phyloP scores from a whole-genome alignment of 2,113 vertebrate species.

The Prunella himalayana region DNA sequence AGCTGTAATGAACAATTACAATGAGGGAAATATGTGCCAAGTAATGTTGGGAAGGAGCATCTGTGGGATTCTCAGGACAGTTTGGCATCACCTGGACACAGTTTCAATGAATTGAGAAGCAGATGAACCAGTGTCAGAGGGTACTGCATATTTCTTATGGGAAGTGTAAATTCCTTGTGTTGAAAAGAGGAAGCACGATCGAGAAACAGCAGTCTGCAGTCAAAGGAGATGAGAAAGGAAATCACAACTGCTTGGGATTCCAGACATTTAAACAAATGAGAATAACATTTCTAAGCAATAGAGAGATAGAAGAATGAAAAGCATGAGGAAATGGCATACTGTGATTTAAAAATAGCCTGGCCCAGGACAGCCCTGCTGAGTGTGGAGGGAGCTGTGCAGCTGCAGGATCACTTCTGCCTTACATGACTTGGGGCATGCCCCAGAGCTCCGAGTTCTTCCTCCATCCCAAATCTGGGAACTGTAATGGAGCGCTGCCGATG shows the following conservation, averaged over 20 bases:
- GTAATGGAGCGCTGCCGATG: background rate
- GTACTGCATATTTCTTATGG: background rate
- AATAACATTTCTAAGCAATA: slow-evolving; percentile 26
- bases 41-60: background rate
- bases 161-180: background rate
- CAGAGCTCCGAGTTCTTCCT: background rate
- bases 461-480: background rate
- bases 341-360: slow-evolving; percentile 47
- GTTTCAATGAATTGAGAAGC: background rate
- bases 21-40: background rate
- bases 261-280: slow-evolving; percentile 20
- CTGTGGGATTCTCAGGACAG: background rate
- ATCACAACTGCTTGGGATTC: background rate
- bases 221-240: background rate
- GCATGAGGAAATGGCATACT: slow-evolving; percentile 44
- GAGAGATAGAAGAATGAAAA: slow-evolving; percentile 22
- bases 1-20: background rate
- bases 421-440: background rate
- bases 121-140: background rate
- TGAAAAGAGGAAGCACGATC: background rate
- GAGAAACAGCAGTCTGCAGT: background rate
- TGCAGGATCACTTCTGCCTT: background rate
- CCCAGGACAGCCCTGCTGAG: background rate
- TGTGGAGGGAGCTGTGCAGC: background rate
- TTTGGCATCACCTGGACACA: background rate